A percentile compares a stretch with the other conserved stretches of the same genome.
phyloP scores from a whole-genome alignment of 1,140 invertebrate species.

The Nymphalis io region DNA sequence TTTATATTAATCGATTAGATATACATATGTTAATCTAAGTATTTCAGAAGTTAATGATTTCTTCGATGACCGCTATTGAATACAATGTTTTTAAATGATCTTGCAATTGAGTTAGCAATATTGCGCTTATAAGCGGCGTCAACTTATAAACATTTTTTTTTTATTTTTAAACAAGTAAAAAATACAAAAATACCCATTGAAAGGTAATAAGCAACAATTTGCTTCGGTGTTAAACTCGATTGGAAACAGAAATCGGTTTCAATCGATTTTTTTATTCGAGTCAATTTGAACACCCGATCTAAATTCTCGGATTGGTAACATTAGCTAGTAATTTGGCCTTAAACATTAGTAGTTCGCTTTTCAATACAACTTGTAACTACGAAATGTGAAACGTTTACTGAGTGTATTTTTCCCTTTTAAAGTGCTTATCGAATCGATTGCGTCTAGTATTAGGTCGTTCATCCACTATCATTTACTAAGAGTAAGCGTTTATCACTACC shows the following conservation, averaged over 20 bases:
- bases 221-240: slow-evolving; percentile 16
- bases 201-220: slow-evolving; percentile 23
- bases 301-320: slow-evolving; percentile 1
- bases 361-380: background rate
- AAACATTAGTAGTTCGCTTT: slow-evolving; percentile 6
- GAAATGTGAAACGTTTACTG: background rate
- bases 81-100: too few species aligned
- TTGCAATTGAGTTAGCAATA: too few species aligned
- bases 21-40: too few species aligned
- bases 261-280: slow-evolving; percentile 1
- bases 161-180: slow-evolving; percentile 14
- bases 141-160: background rate
- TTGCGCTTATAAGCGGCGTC: background rate
- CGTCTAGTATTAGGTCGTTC: background rate
- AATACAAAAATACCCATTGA: slow-evolving; percentile 17
- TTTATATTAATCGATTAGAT: too few species aligned
- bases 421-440: background rate
- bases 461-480: background rate
- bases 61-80: too few species aligned
- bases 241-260: slow-evolving; percentile 16
- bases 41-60: too few species aligned
- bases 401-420: background rate
- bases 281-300: slow-evolving; percentile 3
- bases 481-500: background rate
- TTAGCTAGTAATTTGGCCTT: background rate